Evolutionary conservation across 2,888 invertebrate species (phyloP), one percentile per base, ranked within the genome.

Genomic region (Conops quadrifasciatus): DNA sequence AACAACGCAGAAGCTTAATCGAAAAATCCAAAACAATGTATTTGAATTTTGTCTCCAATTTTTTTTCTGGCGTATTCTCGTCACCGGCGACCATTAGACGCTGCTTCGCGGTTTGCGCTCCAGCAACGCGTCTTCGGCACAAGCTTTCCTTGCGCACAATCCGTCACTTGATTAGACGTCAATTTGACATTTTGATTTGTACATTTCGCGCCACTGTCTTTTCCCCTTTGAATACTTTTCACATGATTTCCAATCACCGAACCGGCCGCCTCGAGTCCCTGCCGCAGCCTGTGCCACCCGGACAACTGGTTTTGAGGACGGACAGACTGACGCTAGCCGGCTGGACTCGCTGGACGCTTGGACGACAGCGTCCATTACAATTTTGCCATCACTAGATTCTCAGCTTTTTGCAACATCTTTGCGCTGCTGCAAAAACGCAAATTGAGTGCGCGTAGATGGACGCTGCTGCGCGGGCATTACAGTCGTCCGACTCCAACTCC

Each of bases 181-280:
- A 71, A 68, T 70, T 71, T 70, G 72, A 74, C 71, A 71, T 72
- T 74, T 72, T 71, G 67, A 70, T 72, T 74, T 74, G 70, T 19
- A 71, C 70, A 72, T 66, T 62, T 66, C 66, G 59, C 69, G 69
- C 66, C 65, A 69, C 69, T 30, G 65, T 53, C 68, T 64, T 24
- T 28, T 36, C 2, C 60, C 15, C 28, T 24, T 21, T 21, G 19
- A 28, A 16, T 30, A 19, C 47, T 30, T 28, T 24, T 47, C n/a
- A 47, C 45, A 16, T 2, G 47, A 24, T 45, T 2, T n/a, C 9
- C 67, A 45, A 58, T 43, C 67, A 26, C 26, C 19, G 16, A 11
- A 26, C 16, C 28, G 45, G 7, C 58, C 43, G 13, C 58, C 19
- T n/a, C n/a, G 36, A 36, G 36, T 36, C 5, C 5, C 4, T 36